phyloP scores from a whole-genome alignment of 2,888 invertebrate species.

The Sphaeridia pumilis region DNA sequence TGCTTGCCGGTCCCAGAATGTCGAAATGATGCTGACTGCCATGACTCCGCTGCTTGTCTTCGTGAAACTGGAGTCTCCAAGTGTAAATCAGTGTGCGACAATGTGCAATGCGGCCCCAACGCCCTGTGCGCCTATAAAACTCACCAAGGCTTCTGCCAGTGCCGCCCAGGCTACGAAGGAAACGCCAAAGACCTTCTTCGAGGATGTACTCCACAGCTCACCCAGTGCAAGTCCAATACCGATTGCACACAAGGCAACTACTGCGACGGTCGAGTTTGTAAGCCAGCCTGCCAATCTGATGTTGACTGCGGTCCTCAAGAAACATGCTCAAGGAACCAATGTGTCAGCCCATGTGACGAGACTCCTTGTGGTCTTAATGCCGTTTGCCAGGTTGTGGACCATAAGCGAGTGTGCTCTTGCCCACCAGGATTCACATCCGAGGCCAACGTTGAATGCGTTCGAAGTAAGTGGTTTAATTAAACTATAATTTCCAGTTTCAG shows the following conservation, averaged over 20 bases:
- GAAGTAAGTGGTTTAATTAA: constrained; percentile 49
- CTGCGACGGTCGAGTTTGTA: constrained; percentile 66
- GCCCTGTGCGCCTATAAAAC: constrained; percentile 66
- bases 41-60: constrained; percentile 62
- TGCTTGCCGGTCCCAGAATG: constrained; percentile 75
- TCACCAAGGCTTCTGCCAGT: constrained; percentile 66
- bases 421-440: constrained; percentile 77
- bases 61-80: constrained; percentile 59
- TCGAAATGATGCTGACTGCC: constrained; percentile 64
- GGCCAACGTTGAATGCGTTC: constrained; percentile 67
- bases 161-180: constrained; percentile 64
- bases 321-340: constrained; percentile 69
- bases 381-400: constrained; percentile 57
- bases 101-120: constrained; percentile 65
- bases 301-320: constrained; percentile 68
- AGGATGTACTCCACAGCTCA: constrained; percentile 65
- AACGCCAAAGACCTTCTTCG: constrained; percentile 54
- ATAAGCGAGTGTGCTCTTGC: constrained; percentile 68
- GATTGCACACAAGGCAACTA: constrained; percentile 70
- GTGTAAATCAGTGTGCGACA: constrained; percentile 72
- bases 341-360: constrained; percentile 63
- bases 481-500: not conserved
- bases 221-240: constrained; percentile 55
- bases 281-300: constrained; percentile 64
- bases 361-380: constrained; percentile 65